Base-by-base conservation (phyloP, 2,888 invertebrate species). In the Allacma fusca region DNA sequence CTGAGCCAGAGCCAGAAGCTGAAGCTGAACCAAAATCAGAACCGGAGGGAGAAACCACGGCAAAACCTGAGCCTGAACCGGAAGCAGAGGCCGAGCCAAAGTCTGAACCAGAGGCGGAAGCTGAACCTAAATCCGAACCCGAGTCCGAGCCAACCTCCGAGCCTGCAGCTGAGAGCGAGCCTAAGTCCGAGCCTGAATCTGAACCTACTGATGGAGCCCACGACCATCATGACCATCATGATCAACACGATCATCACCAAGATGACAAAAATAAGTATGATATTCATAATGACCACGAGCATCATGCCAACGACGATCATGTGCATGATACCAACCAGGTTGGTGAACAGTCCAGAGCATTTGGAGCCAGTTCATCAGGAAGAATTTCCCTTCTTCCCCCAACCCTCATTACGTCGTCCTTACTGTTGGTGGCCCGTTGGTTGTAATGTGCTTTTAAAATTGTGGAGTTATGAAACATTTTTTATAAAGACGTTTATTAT, bases 1-100 rank as follows among this genome's bases (percentile, higher is more conserved):
- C 62, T 21, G 64, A 34, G 57, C 40, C 73, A n/a, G 34, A 62
- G 28, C 23, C 62, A 4, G 73, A 73, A 23, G n/a, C 64, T 50
- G 57, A 57, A 12, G 34, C 67, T 13, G 34, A 67, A 67, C 12
- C 71, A 28, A 24, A 24, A 23, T 40, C 69, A 1, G 50, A 43
- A 13, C 1, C 28, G 5, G n/a, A 13, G 19, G 13, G 57, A 4
- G 59, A 71, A 57, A 2, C 69, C 28, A 69, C n/a, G 5, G 29
- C 43, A 2, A 16, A 40, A 69, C 43, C 69, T 4, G 24, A 43
- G 26, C 16, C 69, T n/a, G 44, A 69, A 29, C 44, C 69, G 5
- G 69, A 69, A 21, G 29, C 69, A 43, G 40, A 40, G n/a, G n/a
- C 44, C 1, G 69, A 69, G 24, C 69, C 69, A 23, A 29, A 40